phyloP scores from a whole-genome alignment of 2,113 vertebrate species.

The Chrysochloris asiatica region DNA sequence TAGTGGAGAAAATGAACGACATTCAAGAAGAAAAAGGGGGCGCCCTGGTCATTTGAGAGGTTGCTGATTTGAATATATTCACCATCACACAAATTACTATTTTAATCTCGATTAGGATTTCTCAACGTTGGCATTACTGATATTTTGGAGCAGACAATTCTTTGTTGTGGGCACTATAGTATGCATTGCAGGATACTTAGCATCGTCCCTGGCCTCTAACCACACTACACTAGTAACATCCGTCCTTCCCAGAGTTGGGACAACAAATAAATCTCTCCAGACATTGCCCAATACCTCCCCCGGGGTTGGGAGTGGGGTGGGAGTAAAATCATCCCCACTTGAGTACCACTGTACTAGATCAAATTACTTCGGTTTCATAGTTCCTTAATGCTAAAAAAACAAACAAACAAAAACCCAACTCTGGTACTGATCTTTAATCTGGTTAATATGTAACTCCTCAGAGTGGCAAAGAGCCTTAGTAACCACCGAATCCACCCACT shows the following conservation, averaged over 20 bases:
- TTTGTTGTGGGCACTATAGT: background rate
- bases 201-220: background rate
- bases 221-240: background rate
- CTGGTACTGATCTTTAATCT: constrained; percentile 18
- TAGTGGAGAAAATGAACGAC: background rate
- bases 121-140: rapidly evolving
- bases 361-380: background rate
- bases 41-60: rapidly evolving
- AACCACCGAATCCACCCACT: background rate
- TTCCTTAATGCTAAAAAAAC: background rate
- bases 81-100: background rate
- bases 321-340: background rate
- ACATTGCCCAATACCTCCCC: background rate
- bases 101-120: background rate
- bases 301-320: too few species aligned
- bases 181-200: background rate
- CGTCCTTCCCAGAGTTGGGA: too few species aligned
- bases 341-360: background rate
- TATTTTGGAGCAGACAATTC: background rate
- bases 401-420: background rate
- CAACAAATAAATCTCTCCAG: background rate
- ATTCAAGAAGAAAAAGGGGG: background rate
- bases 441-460: constrained; percentile 17
- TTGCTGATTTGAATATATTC: background rate
- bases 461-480: background rate